phyloP scores from a whole-genome alignment of 2,113 vertebrate species.

The Procavia capensis region DNA sequence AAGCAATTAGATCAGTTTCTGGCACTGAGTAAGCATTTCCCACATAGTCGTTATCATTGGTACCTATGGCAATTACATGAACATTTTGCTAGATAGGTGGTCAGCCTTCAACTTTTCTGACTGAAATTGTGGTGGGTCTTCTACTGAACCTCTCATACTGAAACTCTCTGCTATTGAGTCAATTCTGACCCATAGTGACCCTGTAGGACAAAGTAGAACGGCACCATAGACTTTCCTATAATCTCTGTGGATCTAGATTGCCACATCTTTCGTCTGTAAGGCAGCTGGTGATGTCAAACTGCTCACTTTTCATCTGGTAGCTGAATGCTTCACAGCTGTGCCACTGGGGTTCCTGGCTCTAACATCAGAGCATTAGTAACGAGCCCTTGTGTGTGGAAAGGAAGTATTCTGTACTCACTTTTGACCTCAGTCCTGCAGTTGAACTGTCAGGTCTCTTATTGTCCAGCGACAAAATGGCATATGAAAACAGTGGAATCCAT shows the following conservation, averaged over 20 bases:
- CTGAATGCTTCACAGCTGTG: background rate
- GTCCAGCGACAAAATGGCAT: background rate
- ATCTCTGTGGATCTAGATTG: background rate
- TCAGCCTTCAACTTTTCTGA: background rate
- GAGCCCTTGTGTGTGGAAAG: background rate
- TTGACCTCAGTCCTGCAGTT: background rate
- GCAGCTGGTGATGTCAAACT: background rate
- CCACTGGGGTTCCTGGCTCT: background rate
- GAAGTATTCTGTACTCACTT: background rate
- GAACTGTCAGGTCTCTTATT: background rate
- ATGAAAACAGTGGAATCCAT: background rate
- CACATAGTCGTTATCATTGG: background rate
- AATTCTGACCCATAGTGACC: background rate
- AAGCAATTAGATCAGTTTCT: background rate
- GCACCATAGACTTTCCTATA: background rate
- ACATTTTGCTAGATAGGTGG: background rate
- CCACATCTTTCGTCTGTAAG: background rate
- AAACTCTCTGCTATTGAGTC: background rate
- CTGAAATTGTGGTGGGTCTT: background rate
- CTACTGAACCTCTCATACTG: background rate
- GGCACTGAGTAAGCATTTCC: background rate
- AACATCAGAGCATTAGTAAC: background rate
- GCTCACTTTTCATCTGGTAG: background rate
- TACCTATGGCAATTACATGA: background rate
- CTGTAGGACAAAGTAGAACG: background rate